Evolutionary conservation across 2,797 vertebrate genomes (phyloP), one percentile per base, ranked within the genome.

Genomic region (Craterocephalus amniculus): DNA sequence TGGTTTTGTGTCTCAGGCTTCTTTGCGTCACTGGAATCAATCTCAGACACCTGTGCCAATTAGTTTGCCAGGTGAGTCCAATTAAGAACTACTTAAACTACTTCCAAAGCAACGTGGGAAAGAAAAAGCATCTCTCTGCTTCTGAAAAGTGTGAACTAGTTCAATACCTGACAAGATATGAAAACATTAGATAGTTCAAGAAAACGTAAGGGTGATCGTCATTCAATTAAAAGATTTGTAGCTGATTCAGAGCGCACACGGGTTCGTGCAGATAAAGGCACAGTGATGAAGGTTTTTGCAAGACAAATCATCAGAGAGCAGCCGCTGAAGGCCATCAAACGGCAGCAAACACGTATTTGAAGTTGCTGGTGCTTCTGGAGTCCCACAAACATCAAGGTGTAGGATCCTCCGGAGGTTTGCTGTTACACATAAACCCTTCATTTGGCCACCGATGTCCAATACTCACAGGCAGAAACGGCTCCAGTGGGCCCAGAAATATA

Each of bases 61-160:
- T n/a, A n/a, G n/a, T n/a, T n/a, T n/a, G n/a, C n/a, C n/a, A n/a
- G n/a, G n/a, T n/a, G n/a, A n/a, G n/a, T n/a, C n/a, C n/a, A n/a
- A n/a, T n/a, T n/a, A n/a, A n/a, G n/a, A n/a, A n/a, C n/a, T n/a
- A n/a, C n/a, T n/a, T n/a, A n/a, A n/a, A n/a, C n/a, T n/a, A n/a
- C n/a, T n/a, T n/a, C n/a, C n/a, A n/a, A 63, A 26, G 45, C 20
- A 63, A 49, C n/a, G n/a, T n/a, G n/a, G 26, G 22, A 22, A 55
- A 55, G 24, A 40, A 55, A 65, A 55, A 29, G 51, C 11, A 62
- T 6, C 24, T 40, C 14, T 62, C 35, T 1, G n/a, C n/a, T n/a
- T n/a, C n/a, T n/a, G 8, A 60, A 43, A 60, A 43, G n/a, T n/a
- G n/a, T 16, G 20, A 49, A 63, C 49, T 49, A 59, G 24, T 40